Conservation (phyloP, 1,140 invertebrate species). For the Euborellia annulipes region DNA sequence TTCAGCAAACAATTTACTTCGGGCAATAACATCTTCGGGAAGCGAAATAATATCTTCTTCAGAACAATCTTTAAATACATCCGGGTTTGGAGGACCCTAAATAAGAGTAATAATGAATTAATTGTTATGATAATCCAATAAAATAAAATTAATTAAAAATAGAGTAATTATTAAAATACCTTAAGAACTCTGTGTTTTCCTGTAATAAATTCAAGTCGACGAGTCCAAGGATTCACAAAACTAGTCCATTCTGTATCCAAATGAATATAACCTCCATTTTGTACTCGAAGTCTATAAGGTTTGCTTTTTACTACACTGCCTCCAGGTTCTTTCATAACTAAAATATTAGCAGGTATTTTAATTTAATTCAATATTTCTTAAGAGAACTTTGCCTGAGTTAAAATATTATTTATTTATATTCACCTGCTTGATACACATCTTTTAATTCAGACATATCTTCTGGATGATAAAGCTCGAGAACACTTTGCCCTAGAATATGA, state of each 20-base stretch:
- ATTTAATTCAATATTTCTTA: neutral
- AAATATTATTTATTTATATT: conserved; percentile 11
- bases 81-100: conserved; percentile 48
- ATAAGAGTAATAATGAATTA: conserved; percentile 11
- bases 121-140: neutral
- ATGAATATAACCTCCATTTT: conserved; percentile 67
- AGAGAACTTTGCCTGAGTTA: no score
- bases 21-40: conserved; percentile 37
- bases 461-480: conserved; percentile 77
- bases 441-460: conserved; percentile 65
- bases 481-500: conserved; percentile 63
- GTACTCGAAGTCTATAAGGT: conserved; percentile 59
- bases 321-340: conserved; percentile 41
- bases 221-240: conserved; percentile 87
- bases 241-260: conserved; percentile 86
- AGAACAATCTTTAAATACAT: conserved; percentile 45
- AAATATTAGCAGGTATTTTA: neutral
- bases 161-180: conserved; percentile 25
- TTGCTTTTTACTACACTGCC: conserved; percentile 51
- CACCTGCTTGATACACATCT: conserved; percentile 69
- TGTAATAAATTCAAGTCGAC: conserved; percentile 78
- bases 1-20: conserved; percentile 42
- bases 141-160: neutral
- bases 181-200: conserved; percentile 72
- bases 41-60: conserved; percentile 4